phyloP scores from a whole-genome alignment of 2,888 invertebrate species.

The Pollenia labialis region DNA sequence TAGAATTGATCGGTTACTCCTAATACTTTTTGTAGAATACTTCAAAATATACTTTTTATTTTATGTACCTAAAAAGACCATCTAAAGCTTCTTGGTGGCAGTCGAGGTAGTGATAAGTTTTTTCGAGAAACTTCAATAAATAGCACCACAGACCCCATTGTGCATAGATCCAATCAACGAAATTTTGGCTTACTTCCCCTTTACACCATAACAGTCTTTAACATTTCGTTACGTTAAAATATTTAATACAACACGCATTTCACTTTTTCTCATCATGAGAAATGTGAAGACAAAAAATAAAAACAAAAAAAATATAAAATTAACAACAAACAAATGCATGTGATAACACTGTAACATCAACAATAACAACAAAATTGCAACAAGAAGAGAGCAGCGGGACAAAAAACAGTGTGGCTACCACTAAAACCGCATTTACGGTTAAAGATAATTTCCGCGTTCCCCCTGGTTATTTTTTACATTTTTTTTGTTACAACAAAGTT shows the following conservation, averaged over 20 bases:
- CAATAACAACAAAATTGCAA: slow-evolving; percentile 13
- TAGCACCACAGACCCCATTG: too few species aligned
- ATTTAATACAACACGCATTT: slow-evolving; percentile 39
- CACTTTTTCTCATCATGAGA: slow-evolving; percentile 58
- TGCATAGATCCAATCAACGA: too few species aligned
- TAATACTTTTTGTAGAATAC: too few species aligned
- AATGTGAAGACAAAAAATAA: slow-evolving; percentile 16
- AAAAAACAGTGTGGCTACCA: slow-evolving; percentile 42
- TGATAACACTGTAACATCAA: slow-evolving; percentile 55
- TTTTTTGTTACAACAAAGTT: slow-evolving; percentile 46
- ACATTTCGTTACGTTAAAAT: not conserved
- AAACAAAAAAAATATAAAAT: slow-evolving; percentile 18
- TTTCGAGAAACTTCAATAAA: too few species aligned
- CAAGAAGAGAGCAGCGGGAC: not conserved
- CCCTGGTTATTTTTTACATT: slow-evolving; percentile 40
- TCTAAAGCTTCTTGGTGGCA: too few species aligned
- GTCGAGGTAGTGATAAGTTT: too few species aligned
- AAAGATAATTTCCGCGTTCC: slow-evolving; percentile 71
- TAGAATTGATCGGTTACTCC: too few species aligned
- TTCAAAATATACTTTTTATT: too few species aligned
- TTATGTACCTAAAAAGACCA: too few species aligned
- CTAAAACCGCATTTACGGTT: slow-evolving; percentile 71
- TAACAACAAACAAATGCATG: slow-evolving; percentile 27
- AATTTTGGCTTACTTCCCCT: slow-evolving; percentile 1
- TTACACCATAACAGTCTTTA: not conserved